These are phyloP conservation scores for Catajapyx aquilonaris DNA, from an alignment of 1,140 invertebrate species.

Conservation along the genomic window DNA sequence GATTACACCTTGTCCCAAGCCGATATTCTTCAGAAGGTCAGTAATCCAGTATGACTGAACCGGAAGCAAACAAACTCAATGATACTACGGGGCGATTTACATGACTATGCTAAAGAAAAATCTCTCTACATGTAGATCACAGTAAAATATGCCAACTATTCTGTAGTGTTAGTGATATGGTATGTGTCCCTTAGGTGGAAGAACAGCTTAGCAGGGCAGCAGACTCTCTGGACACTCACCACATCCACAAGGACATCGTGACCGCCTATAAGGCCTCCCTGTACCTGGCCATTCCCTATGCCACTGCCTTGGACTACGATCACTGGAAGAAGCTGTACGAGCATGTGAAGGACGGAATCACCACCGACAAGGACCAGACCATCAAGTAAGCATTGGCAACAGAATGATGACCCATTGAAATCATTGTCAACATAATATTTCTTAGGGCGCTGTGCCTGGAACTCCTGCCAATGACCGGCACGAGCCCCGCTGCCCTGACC, in stretches of 20 bases:
- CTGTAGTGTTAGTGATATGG: too few relatives aligned
- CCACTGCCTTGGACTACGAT: constrained; percentile 9
- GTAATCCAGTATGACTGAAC: too few relatives aligned
- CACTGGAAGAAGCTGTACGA: constrained; percentile 9
- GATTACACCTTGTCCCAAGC: too few relatives aligned
- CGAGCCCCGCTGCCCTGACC: constrained; percentile 11
- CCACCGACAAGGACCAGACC: constrained; percentile 7
- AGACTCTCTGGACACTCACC: constrained; percentile 6
- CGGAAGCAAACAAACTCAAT: too few relatives aligned
- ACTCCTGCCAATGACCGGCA: constrained; percentile 10
- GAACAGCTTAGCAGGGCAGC: constrained; percentile 8
- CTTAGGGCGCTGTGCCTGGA: constrained; percentile 12
- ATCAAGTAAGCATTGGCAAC: not conserved
- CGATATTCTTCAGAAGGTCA: too few relatives aligned
- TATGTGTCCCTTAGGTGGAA: too few relatives aligned
- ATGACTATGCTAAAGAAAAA: too few relatives aligned
- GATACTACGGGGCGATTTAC: too few relatives aligned
- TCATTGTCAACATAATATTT: not conserved
- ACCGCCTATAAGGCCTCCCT: constrained; percentile 10
- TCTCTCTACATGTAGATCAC: too few relatives aligned
- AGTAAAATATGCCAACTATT: too few relatives aligned
- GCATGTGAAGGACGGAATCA: constrained; percentile 8
- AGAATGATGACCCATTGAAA: not conserved
- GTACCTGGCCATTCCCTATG: constrained; percentile 9
- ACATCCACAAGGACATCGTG: constrained; percentile 9